Percentiles rank a stretch among this genome's conserved stretches.
Conservation (phyloP, 2,113 vertebrate genomes). For the Stigmatopora nigra region DNA sequence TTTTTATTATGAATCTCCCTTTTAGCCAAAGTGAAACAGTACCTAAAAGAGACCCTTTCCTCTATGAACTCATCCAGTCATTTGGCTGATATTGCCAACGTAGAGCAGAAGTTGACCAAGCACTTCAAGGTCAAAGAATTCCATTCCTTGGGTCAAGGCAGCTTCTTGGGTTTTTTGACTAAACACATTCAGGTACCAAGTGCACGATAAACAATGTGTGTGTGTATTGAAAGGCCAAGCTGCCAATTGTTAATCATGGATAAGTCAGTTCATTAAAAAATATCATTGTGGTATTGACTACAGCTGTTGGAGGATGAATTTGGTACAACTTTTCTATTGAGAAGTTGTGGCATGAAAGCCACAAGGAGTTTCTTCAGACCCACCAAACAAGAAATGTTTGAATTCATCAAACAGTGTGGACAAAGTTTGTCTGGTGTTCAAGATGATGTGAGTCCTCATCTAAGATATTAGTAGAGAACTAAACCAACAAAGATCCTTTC, state of each 20-base stretch:
- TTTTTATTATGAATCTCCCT: constrained; percentile 3
- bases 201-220: background rate
- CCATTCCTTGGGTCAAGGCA: constrained; percentile 63
- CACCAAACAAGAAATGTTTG: constrained; percentile 70
- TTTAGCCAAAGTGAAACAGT: constrained; percentile 62
- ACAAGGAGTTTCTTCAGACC: constrained; percentile 56
- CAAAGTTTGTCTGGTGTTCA: constrained; percentile 35
- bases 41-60: constrained; percentile 54
- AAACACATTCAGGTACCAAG: constrained; percentile 63
- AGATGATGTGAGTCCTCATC: constrained; percentile 52
- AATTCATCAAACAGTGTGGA: constrained; percentile 75
- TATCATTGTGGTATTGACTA: constrained; percentile 1
- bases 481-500: background rate
- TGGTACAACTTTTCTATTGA: constrained; percentile 55
- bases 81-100: constrained; percentile 48
- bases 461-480: background rate
- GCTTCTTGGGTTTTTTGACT: constrained; percentile 67
- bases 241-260: background rate
- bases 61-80: constrained; percentile 43
- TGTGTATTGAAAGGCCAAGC: background rate
- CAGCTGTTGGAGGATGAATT: constrained; percentile 68
- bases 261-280: background rate
- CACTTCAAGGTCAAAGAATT: constrained; percentile 67
- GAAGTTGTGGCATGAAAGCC: constrained; percentile 20
- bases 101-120: constrained; percentile 65